Conservation (phyloP, 2,888 invertebrate species). For the Sphecodes monilicornis region DNA sequence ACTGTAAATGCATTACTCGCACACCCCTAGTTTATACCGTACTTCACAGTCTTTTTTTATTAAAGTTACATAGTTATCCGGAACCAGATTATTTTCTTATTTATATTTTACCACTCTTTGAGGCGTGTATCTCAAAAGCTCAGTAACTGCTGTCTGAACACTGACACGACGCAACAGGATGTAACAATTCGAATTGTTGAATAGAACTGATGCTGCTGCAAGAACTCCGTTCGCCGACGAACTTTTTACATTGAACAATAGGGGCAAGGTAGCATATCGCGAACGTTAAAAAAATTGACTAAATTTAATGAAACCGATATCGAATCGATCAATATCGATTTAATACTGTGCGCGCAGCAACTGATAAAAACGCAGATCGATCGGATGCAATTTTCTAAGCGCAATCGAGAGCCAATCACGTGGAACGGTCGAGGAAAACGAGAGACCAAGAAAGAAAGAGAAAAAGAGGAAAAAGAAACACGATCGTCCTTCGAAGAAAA, state of each 20-base stretch:
- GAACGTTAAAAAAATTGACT: background rate
- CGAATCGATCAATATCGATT: background rate
- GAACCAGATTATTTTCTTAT: too few relatives aligned
- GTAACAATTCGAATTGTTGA: background rate
- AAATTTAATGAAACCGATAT: background rate
- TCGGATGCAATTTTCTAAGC: conserved; percentile 61
- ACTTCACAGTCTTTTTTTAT: too few relatives aligned
- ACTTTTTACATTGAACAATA: background rate
- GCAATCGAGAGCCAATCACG: conserved; percentile 38
- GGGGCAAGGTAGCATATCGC: background rate
- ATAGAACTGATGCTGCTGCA: background rate
- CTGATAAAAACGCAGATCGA: conserved; percentile 41
- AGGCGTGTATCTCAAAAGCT: too few relatives aligned
- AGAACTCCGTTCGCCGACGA: background rate
- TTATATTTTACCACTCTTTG: too few relatives aligned
- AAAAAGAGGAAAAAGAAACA: background rate
- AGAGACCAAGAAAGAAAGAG: background rate
- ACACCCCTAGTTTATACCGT: too few relatives aligned
- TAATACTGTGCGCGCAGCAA: background rate
- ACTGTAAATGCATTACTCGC: too few relatives aligned
- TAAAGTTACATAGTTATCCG: too few relatives aligned
- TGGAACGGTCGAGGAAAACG: conserved; percentile 42
- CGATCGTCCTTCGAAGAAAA: conserved; percentile 24
- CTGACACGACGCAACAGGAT: too few relatives aligned
- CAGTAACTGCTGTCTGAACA: too few relatives aligned